phyloP scores from a whole-genome alignment of 2,888 invertebrate species.

The Mystacides longicornis region DNA sequence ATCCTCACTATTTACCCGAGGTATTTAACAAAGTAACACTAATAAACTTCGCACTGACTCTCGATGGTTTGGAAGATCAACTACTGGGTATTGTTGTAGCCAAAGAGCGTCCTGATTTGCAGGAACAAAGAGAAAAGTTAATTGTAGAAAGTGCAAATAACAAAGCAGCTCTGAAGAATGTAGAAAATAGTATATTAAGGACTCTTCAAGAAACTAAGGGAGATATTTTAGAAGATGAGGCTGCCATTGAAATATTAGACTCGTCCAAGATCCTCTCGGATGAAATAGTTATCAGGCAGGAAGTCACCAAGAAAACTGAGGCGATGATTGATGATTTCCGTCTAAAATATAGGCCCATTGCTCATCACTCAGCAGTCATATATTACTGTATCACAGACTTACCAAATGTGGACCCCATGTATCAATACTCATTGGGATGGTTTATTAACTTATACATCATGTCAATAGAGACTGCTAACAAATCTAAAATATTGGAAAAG shows the following conservation, averaged over 20 bases:
- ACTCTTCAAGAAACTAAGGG: conserved; percentile 77
- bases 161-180: conserved; percentile 70
- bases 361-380: conserved; percentile 69
- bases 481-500: conserved; percentile 62
- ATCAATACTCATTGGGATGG: conserved; percentile 81
- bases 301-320: conserved; percentile 69
- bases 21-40: conserved; percentile 76
- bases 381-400: conserved; percentile 80
- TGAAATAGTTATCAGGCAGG: conserved; percentile 77
- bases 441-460: conserved; percentile 74
- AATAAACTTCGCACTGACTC: conserved; percentile 76
- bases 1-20: conserved; percentile 81
- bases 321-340: conserved; percentile 69
- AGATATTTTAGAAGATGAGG: conserved; percentile 86
- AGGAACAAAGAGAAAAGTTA: conserved; percentile 70
- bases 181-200: conserved; percentile 81
- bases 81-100: conserved; percentile 77
- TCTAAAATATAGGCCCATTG: conserved; percentile 66
- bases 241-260: conserved; percentile 79
- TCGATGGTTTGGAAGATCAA: conserved; percentile 78
- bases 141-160: conserved; percentile 76
- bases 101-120: conserved; percentile 76
- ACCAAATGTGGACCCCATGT: conserved; percentile 82
- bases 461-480: conserved; percentile 69
- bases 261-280: conserved; percentile 75